Evolutionary conservation across 2,113 vertebrate genomes (phyloP).

Genomic region (Perognathus longimembris): DNA sequence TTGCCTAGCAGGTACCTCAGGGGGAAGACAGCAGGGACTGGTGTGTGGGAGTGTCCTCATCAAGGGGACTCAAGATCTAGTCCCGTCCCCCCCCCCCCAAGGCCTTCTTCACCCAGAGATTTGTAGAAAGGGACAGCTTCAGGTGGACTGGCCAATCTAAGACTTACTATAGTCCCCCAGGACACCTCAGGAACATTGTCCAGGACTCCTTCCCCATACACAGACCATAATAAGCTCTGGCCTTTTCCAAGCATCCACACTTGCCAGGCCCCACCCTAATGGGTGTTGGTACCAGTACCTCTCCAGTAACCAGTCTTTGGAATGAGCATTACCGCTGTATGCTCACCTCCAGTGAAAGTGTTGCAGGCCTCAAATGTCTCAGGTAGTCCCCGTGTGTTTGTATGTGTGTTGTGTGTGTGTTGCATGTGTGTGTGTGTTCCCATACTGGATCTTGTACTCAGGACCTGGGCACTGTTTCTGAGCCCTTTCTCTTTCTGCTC

Average conservation of each 20-base stretch:
- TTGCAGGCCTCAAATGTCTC: neutral
- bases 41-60: slow-evolving; percentile 49
- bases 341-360: too few species aligned
- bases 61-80: neutral
- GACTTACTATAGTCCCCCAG: neutral
- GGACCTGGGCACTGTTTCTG: too few species aligned
- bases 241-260: neutral
- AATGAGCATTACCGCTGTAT: neutral
- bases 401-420: too few species aligned
- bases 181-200: neutral
- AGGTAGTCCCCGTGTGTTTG: neutral
- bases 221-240: neutral
- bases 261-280: neutral
- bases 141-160: neutral
- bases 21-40: slow-evolving; percentile 4
- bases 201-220: neutral
- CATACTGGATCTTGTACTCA: too few species aligned
- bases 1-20: slow-evolving; percentile 64
- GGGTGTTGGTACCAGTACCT: neutral
- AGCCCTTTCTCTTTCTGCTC: too few species aligned
- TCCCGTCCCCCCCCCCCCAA: neutral
- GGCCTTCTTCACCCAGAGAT: neutral
- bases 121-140: neutral
- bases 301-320: neutral
- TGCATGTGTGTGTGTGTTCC: too few species aligned